phyloP scores from a whole-genome alignment of 2,797 vertebrate species.

The Danio kyathit region DNA sequence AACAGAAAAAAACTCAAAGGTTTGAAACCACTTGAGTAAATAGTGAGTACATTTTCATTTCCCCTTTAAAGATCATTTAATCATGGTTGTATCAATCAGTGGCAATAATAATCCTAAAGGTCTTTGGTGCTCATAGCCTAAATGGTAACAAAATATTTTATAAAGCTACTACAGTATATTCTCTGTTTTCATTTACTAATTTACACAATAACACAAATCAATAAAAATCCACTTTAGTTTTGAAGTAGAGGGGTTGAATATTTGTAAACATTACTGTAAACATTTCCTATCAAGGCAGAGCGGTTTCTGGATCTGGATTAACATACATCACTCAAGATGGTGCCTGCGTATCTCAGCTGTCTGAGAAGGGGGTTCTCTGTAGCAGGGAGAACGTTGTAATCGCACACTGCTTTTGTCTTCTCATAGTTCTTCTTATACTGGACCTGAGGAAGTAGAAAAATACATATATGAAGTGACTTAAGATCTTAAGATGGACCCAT shows the following conservation, averaged over 20 bases:
- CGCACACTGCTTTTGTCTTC: constrained; percentile 86
- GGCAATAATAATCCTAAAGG: background rate
- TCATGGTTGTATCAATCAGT: background rate
- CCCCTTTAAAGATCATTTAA: background rate
- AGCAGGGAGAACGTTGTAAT: constrained; percentile 96
- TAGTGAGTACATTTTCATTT: too few species aligned
- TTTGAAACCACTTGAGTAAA: too few species aligned
- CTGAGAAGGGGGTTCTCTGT: constrained; percentile 93
- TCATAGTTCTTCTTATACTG: constrained; percentile 96
- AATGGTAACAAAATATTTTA: background rate
- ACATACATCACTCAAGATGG: constrained; percentile 92
- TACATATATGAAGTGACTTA: background rate
- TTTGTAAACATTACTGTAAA: background rate
- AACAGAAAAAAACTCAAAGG: too few species aligned
- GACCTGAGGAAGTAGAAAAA: constrained; percentile 73
- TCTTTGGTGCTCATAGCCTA: background rate
- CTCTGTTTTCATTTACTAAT: background rate
- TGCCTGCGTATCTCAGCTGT: constrained; percentile 89
- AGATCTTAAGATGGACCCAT: too few species aligned
- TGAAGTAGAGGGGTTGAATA: background rate
- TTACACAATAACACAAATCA: background rate
- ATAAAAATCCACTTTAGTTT: background rate
- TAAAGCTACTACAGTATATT: background rate
- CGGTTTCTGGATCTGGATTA: background rate
- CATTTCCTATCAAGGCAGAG: background rate